These are phyloP conservation scores for Sander lucioperca DNA, from an alignment of 2,113 vertebrate genomes.

Conservation along the genomic window DNA sequence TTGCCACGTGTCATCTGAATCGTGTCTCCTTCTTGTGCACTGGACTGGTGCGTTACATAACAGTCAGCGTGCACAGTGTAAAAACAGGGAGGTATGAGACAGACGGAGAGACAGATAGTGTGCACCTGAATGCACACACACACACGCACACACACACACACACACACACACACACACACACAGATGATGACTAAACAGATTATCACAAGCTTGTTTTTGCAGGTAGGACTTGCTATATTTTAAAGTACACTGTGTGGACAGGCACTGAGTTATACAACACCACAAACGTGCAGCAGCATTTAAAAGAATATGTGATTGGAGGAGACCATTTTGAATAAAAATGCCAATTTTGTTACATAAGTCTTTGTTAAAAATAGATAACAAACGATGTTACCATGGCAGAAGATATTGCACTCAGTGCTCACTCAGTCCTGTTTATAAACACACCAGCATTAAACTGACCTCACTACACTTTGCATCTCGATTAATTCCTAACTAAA, in stretches of 20 bases:
- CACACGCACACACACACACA: too few species aligned
- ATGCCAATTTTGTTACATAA: constrained; percentile 47
- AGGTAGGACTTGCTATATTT: constrained; percentile 9
- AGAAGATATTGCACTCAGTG: constrained; percentile 17
- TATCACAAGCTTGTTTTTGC: constrained; percentile 6
- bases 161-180: not conserved
- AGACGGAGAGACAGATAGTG: constrained; percentile 39
- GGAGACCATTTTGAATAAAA: constrained; percentile 40
- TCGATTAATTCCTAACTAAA: constrained; percentile 12
- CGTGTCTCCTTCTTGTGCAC: constrained; percentile 59
- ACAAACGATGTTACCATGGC: constrained; percentile 39
- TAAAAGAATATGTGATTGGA: constrained; percentile 22
- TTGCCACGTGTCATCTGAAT: constrained; percentile 60
- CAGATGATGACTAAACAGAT: constrained; percentile 10
- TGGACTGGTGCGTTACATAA: constrained; percentile 69
- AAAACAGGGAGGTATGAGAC: constrained; percentile 53
- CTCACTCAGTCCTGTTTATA: constrained; percentile 5
- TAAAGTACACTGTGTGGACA: not conserved
- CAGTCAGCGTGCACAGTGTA: constrained; percentile 49
- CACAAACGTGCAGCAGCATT: constrained; percentile 17
- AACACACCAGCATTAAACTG: constrained; percentile 12
- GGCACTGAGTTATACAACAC: constrained; percentile 25
- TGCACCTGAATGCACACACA: constrained; percentile 2
- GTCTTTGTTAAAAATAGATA: constrained; percentile 55
- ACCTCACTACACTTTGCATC: constrained; percentile 5